Base-by-base conservation (phyloP, 1,140 invertebrate species). In the Zaprionus inermis region DNA sequence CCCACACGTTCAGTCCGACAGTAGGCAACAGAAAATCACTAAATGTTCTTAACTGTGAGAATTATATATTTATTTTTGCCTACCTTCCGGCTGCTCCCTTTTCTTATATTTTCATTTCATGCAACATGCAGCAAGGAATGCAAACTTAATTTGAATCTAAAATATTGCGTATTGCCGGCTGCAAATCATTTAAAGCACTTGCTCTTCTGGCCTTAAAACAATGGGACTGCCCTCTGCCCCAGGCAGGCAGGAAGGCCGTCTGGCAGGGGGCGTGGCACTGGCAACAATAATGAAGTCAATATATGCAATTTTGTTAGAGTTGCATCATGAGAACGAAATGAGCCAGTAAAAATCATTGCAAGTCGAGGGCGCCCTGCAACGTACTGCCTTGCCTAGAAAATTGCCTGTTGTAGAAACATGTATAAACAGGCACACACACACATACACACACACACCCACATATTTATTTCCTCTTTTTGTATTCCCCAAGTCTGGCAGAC, bases 401-500 rank as follows among this genome's bases (percentile, higher is more conserved):
- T 88, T 88, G 79, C 80, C 81, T 80, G 76, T 88, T 76, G 86
- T 88, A 71, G 64, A 72, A 76, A 74, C 67, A 83, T 88, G 76
- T 83, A 88, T 83, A 86, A 20, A 49, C 44, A 49, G 12, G 38
- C 38, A 44, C n/a, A 16, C 18, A 49, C 9, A 49, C n/a, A 18
- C 10, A 49, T 11, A 22, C 18, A 46, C 4, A 46, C 18, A 20
- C 18, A 46, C 18, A 22, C 18, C 12, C 18, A 49, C 11, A 49
- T 6, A 12, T 49, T 20, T 52, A 79, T 72, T 84, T 81, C 1
- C 24, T 36, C 51, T 58, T 63, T 67, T 51, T 56, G 58, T 28
- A 49, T 49, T 49, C 18, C 18, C 44, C 18, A 18, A 49, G 44
- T 22, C 18, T 11, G 44, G 18, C 44, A 49, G 44, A 49, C 75